Evolutionary conservation across 2,113 vertebrate genomes (phyloP).

Genomic region (Henicopernis longicauda): DNA sequence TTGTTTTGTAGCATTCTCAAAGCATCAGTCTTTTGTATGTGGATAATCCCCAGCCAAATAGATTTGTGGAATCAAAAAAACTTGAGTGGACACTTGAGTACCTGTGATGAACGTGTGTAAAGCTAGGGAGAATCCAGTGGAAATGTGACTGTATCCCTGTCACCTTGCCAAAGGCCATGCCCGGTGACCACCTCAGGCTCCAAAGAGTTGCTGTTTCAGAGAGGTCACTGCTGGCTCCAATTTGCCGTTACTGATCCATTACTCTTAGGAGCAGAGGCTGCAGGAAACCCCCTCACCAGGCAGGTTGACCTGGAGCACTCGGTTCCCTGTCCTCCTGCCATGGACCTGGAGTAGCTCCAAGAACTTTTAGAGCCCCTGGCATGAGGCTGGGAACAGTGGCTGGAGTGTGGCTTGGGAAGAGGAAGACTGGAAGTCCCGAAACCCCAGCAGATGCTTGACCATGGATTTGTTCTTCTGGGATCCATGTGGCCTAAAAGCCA

Average conservation of each 20-base stretch:
- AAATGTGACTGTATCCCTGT: background rate
- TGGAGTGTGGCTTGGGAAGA: background rate
- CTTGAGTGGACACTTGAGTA: background rate
- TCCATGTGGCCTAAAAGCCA: background rate
- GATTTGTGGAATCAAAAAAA: background rate
- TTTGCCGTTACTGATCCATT: background rate
- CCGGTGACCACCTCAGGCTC: background rate
- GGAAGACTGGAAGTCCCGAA: background rate
- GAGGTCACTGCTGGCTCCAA: background rate
- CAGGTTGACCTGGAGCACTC: background rate
- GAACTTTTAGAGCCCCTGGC: background rate
- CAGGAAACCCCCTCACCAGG: background rate
- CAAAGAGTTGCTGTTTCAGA: background rate
- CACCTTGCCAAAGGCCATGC: background rate
- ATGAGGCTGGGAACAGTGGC: background rate
- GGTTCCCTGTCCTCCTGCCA: background rate
- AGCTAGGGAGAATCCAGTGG: background rate
- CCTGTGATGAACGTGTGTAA: background rate
- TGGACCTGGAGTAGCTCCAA: background rate
- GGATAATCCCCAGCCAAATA: background rate
- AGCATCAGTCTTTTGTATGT: background rate
- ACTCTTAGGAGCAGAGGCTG: background rate
- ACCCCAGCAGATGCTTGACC: background rate
- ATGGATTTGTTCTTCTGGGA: background rate
- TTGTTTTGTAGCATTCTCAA: background rate